Evolutionary conservation across 2,113 vertebrate genomes (phyloP), one percentile per base, ranked within the genome.

Genomic region (Tor tambroides): DNA sequence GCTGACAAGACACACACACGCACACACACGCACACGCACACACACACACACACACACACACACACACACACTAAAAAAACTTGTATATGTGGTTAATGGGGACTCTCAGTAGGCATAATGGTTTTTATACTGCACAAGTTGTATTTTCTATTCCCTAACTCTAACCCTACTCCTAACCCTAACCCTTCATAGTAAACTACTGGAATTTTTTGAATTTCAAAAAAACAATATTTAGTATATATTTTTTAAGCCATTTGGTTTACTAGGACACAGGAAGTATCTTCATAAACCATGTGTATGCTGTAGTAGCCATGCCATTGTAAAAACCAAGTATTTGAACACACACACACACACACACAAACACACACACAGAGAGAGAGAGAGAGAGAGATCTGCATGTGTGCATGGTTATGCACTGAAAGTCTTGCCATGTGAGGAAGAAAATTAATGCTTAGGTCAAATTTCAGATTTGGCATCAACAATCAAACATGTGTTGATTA

Each of bases 391-490:
- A 61, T 10, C 3, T 26, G 56, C n/a, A 43, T 28, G 17, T 28
- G 35, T 46, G 14, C 26, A 11, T 7, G 0, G 6, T 63, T 41
- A 51, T 82, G n/a, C 41, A 82, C 26, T 6, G 26, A 69, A 67
- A 28, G 12, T 26, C 26, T 81, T 81, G 56, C 61, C 72, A 75
- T 46, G 38, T 6, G 23, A 81, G 38, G n/a, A 65, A 19, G 23
- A 61, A 65, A 28, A 38, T 65, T 10, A 65, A 81, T 2, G 6
- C 14, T 6, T 9, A 3, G 32, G 41, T 59, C 30, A 56, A 23
- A 79, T 56, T 23, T 56, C 77, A 23, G 23, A 75, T 75, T 75
- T 75, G 23, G 72, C 41, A 17, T 56, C 51, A 79, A n/a, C 56
- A 51, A 23, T 15, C 15, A 11, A 54, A 79, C 77, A 79, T 21